Conservation (phyloP, 2,113 vertebrate species). For the Cariama cristata region DNA sequence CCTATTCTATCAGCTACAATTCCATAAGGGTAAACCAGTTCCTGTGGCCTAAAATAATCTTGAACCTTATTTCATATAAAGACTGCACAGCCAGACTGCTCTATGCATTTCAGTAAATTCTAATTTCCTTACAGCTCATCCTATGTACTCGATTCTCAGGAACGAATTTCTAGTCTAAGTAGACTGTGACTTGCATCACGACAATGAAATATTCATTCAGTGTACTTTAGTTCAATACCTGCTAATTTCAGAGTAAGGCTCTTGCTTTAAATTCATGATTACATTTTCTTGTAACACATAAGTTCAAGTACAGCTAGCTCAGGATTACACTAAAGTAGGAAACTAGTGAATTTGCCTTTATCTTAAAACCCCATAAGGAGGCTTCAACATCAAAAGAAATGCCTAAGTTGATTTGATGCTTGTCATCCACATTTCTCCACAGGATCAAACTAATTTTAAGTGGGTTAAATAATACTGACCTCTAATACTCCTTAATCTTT, state of each 20-base stretch:
- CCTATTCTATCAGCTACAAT: neutral
- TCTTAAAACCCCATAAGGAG: slow-evolving; percentile 65
- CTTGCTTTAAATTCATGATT: slow-evolving; percentile 41
- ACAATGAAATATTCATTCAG: neutral
- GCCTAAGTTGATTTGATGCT: slow-evolving; percentile 64
- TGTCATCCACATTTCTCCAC: slow-evolving; percentile 61
- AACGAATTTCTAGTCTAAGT: neutral
- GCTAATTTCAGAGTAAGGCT: neutral
- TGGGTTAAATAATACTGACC: slow-evolving; percentile 69
- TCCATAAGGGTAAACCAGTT: neutral
- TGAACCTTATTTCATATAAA: neutral
- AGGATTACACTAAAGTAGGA: slow-evolving; percentile 61
- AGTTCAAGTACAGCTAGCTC: slow-evolving; percentile 46
- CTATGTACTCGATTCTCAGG: neutral
- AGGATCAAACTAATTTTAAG: slow-evolving; percentile 61
- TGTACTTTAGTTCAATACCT: neutral
- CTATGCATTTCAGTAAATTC: neutral
- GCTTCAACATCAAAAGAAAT: slow-evolving; percentile 73
- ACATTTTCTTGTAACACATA: slow-evolving; percentile 34
- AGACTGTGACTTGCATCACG: neutral
- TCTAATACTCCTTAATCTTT: slow-evolving; percentile 68
- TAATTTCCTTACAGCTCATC: neutral
- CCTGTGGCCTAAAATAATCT: neutral
- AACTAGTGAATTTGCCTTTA: slow-evolving; percentile 54
- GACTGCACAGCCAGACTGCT: neutral